Evolutionary conservation across 2,113 vertebrate species (phyloP).

Genomic region (Nannobrachium achirus): DNA sequence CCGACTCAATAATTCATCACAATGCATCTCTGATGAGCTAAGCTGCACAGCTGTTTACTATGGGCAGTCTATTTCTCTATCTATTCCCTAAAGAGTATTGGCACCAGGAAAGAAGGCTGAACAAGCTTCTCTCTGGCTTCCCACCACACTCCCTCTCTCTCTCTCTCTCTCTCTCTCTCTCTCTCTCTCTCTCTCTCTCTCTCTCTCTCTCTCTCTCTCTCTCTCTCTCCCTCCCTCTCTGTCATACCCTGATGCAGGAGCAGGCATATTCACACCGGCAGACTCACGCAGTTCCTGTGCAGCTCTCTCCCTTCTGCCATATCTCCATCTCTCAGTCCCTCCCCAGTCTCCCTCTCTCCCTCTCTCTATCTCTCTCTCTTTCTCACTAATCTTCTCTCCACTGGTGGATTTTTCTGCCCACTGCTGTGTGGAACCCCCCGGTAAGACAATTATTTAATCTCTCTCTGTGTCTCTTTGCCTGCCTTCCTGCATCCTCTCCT

Average conservation of each 20-base stretch:
- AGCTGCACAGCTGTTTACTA: conserved; percentile 43
- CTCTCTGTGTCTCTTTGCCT: conserved; percentile 4
- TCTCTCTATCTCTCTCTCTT: conserved; percentile 13
- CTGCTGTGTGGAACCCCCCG: conserved; percentile 55
- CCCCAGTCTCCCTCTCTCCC: neutral
- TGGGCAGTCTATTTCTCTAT: conserved; percentile 28
- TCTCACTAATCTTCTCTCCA: conserved; percentile 41
- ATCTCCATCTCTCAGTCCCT: conserved; percentile 49
- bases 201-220: conserved; percentile 29
- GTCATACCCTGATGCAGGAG: conserved; percentile 64
- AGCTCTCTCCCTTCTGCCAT: conserved; percentile 37
- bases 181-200: conserved; percentile 17
- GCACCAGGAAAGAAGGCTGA: conserved; percentile 59
- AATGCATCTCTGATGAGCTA: conserved; percentile 25
- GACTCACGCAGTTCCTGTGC: conserved; percentile 58
- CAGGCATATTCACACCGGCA: conserved; percentile 67
- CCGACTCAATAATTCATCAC: conserved; percentile 34
- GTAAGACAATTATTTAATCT: conserved; percentile 67
- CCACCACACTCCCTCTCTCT: conserved; percentile 42
- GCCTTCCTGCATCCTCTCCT: conserved; percentile 14
- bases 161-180: conserved; percentile 30
- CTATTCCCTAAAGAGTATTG: conserved; percentile 61
- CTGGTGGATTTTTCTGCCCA: conserved; percentile 56
- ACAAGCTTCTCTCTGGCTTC: conserved; percentile 50
- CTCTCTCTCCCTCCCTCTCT: conserved; percentile 10